A percentile compares a stretch with the other conserved stretches of the same genome.
These are phyloP conservation scores for Anoplophora glabripennis DNA, from an alignment of 1,140 invertebrate genomes.

Conservation along the genomic window DNA sequence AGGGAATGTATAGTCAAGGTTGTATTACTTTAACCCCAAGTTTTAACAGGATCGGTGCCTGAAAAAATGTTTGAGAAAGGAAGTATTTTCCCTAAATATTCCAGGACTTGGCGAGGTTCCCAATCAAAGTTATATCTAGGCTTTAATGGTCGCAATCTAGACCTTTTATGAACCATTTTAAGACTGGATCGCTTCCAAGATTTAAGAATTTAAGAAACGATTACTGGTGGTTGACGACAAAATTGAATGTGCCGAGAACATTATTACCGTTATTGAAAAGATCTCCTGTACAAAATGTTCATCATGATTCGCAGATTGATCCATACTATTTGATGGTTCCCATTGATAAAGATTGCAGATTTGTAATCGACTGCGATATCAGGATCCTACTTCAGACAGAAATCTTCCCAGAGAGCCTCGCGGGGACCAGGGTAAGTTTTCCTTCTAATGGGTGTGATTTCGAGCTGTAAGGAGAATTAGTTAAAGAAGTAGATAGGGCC, in stretches of 20 bases:
- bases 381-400: not conserved
- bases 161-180: not conserved
- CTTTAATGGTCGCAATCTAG: not conserved
- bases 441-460: no score
- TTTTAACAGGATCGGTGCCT: not conserved
- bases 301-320: no score
- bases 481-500: not conserved
- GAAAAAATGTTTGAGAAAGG: no score
- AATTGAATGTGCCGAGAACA: no score
- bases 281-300: no score
- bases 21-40: no score
- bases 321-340: not conserved
- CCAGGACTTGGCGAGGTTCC: not conserved
- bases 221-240: no score
- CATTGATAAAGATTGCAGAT: not conserved
- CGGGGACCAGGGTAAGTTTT: slow-evolving; percentile 1
- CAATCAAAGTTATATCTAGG: not conserved
- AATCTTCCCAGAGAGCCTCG: no score
- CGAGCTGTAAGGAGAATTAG: slow-evolving; percentile 1
- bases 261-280: no score
- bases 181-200: not conserved
- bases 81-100: not conserved
- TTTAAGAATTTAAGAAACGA: no score
- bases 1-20: no score
- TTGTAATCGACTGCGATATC: not conserved